Conservation (phyloP, 2,797 vertebrate species). For the Notolepis coatsorum region DNA sequence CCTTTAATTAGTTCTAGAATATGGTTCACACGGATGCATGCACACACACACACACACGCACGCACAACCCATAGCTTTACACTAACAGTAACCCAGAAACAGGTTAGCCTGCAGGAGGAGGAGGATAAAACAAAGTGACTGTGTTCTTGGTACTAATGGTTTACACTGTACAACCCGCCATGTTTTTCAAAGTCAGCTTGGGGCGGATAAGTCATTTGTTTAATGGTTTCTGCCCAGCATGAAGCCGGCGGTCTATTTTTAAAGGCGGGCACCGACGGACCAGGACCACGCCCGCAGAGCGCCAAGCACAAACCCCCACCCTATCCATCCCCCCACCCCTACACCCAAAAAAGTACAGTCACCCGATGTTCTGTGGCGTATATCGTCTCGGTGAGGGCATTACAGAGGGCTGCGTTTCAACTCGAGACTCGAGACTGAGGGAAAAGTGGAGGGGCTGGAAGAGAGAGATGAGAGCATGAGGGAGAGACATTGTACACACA, state of each 20-base stretch:
- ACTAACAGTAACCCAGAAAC: conserved; percentile 67
- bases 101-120: conserved; percentile 56
- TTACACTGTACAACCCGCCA: conserved; percentile 60
- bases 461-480: not conserved
- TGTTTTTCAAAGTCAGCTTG: conserved; percentile 77
- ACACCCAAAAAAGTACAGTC: conserved; percentile 40
- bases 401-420: conserved; percentile 57
- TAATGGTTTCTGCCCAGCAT: conserved; percentile 79
- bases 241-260: conserved; percentile 72
- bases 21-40: too few species aligned
- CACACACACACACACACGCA: too few species aligned
- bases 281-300: conserved; percentile 56
- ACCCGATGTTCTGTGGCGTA: conserved; percentile 33
- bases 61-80: too few species aligned
- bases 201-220: conserved; percentile 81
- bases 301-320: conserved; percentile 29
- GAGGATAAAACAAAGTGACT: conserved; percentile 72
- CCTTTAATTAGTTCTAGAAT: too few species aligned
- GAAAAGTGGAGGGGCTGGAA: conserved; percentile 16
- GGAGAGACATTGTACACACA: not conserved
- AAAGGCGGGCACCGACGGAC: conserved; percentile 59
- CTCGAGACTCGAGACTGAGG: conserved; percentile 18
- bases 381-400: conserved; percentile 30
- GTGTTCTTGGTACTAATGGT: conserved; percentile 70
- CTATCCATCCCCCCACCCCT: conserved; percentile 47